Percentiles rank a stretch among this genome's conserved stretches.
Conservation (phyloP, 1,140 invertebrate species). For the Diachasma alloeum region DNA sequence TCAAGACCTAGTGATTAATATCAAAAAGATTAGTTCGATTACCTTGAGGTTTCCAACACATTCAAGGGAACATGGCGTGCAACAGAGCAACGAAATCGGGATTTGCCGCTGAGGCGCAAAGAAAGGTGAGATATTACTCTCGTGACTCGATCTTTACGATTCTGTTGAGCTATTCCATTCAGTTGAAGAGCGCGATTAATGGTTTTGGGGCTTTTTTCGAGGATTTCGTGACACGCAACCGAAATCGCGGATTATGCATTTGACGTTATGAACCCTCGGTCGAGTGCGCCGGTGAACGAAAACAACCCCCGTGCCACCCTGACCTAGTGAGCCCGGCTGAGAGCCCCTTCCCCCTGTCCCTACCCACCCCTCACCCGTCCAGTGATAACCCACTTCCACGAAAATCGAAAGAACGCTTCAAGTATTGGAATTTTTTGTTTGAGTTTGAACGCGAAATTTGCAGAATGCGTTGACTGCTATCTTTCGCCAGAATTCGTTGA, state of each 20-base stretch:
- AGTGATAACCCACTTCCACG: background rate
- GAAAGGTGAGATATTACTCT: conserved; percentile 74
- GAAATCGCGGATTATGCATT: background rate
- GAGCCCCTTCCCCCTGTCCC: conserved; percentile 32
- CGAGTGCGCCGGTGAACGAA: background rate
- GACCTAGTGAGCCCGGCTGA: conserved; percentile 27
- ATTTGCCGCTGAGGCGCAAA: conserved; percentile 92
- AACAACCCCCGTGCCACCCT: conserved; percentile 20
- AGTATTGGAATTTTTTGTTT: background rate
- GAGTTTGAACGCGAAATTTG: background rate
- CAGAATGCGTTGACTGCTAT: background rate
- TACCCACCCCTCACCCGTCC: conserved; percentile 4
- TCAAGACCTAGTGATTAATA: background rate
- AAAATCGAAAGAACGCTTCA: background rate
- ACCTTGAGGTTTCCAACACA: background rate
- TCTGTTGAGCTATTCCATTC: background rate
- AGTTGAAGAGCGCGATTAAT: background rate
- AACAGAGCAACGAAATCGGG: conserved; percentile 92
- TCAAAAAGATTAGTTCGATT: background rate
- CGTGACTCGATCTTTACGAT: background rate
- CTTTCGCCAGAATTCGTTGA: background rate
- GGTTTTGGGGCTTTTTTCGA: background rate
- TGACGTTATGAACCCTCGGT: conserved; percentile 14
- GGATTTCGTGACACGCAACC: background rate
- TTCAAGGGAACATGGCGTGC: conserved; percentile 73